Conservation (phyloP, 1,140 invertebrate species). For the Cherax destructor region DNA sequence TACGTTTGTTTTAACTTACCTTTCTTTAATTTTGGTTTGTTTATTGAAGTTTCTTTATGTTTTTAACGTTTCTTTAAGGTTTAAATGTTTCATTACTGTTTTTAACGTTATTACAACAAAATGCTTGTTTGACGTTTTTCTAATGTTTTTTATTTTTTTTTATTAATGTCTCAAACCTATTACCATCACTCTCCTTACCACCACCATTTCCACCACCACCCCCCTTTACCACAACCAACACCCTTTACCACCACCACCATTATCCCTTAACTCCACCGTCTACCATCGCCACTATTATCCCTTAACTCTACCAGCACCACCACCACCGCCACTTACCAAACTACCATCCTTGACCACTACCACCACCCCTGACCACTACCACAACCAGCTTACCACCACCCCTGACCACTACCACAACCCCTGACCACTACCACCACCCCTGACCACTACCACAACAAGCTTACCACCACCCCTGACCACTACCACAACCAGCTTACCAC, state of each 20-base stretch:
- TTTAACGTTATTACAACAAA: too few relatives aligned
- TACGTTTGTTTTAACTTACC: too few relatives aligned
- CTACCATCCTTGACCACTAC: neutral
- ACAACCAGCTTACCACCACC: neutral
- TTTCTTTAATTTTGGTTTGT: too few relatives aligned
- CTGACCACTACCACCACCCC: slow-evolving; percentile 7
- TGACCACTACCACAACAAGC: too few relatives aligned
- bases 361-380: too few relatives aligned
- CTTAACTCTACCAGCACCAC: neutral
- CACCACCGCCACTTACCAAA: neutral
- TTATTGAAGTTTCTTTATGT: too few relatives aligned
- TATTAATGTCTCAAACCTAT: too few relatives aligned
- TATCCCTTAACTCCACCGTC: neutral
- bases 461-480: neutral
- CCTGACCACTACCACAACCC: neutral
- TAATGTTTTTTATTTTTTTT: too few relatives aligned
- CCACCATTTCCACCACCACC: neutral
- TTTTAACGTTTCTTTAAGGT: too few relatives aligned
- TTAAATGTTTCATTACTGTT: too few relatives aligned
- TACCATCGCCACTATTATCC: neutral
- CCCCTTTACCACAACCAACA: neutral
- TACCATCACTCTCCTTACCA: neutral
- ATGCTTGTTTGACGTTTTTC: too few relatives aligned
- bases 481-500: neutral
- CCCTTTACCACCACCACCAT: neutral